phyloP scores from a whole-genome alignment of 2,797 vertebrate species.

The Zonotrichia albicollis region DNA sequence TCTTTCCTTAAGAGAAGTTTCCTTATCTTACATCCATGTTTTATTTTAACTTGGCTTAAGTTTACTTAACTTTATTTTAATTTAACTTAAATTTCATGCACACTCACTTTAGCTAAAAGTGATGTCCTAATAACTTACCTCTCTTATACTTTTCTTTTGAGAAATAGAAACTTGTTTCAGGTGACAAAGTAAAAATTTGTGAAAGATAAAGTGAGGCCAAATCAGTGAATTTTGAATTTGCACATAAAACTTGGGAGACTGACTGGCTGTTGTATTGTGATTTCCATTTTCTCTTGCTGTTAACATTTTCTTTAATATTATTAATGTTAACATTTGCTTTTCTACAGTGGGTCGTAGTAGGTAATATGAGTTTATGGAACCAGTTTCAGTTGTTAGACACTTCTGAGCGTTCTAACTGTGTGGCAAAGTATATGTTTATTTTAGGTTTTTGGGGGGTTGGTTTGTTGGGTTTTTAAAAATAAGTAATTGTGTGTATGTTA shows the following conservation, averaged over 20 bases:
- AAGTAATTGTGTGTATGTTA: neutral
- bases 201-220: neutral
- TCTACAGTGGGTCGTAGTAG: neutral
- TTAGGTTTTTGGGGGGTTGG: accelerated
- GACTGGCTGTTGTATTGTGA: neutral
- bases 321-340: neutral
- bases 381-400: neutral
- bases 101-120: neutral
- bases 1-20: neutral
- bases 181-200: neutral
- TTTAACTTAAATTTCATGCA: neutral
- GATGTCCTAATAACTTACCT: neutral
- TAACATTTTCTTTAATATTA: neutral
- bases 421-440: neutral
- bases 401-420: neutral
- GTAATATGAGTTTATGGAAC: neutral
- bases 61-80: neutral
- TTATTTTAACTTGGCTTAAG: neutral
- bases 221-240: neutral
- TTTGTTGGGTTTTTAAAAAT: neutral
- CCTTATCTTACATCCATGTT: neutral
- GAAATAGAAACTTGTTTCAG: neutral
- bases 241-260: neutral
- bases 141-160: neutral
- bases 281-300: neutral